Conservation (phyloP, 1,140 invertebrate genomes). For the Ylistrum balloti region DNA sequence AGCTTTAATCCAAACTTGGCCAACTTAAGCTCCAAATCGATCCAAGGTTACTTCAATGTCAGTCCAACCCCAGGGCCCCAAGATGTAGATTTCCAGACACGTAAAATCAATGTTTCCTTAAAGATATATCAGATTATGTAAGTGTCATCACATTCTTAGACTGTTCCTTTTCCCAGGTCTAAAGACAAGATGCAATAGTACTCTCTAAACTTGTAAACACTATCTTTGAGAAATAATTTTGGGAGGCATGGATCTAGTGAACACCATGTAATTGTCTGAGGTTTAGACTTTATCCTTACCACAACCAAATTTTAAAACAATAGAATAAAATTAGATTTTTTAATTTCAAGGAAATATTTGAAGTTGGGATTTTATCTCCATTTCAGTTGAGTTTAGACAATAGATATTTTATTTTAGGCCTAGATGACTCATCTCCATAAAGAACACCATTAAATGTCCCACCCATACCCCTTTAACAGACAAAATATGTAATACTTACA, state of each 20-base stretch:
- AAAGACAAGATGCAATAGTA: neutral
- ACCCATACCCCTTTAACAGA: neutral
- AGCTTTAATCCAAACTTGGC: slow-evolving; percentile 38
- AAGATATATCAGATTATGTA: neutral
- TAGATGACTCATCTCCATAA: neutral
- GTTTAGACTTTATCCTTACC: too few species aligned
- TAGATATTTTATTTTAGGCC: neutral
- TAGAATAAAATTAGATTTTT: neutral
- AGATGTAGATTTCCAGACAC: neutral
- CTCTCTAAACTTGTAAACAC: neutral
- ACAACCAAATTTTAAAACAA: too few species aligned
- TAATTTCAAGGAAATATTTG: neutral
- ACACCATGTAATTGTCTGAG: too few species aligned
- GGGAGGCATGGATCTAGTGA: neutral
- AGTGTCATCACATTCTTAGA: neutral
- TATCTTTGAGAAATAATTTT: neutral
- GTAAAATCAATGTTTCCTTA: neutral
- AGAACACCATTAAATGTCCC: neutral
- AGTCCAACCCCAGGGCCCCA: slow-evolving; percentile 21
- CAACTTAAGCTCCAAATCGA: slow-evolving; percentile 25
- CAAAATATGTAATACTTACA: neutral
- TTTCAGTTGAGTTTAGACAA: neutral
- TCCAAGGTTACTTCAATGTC: slow-evolving; percentile 7
- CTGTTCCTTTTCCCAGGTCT: too few species aligned
- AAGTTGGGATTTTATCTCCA: neutral